Evolutionary conservation across 2,797 vertebrate species (phyloP).

Genomic region (Phalloptychus januarius): DNA sequence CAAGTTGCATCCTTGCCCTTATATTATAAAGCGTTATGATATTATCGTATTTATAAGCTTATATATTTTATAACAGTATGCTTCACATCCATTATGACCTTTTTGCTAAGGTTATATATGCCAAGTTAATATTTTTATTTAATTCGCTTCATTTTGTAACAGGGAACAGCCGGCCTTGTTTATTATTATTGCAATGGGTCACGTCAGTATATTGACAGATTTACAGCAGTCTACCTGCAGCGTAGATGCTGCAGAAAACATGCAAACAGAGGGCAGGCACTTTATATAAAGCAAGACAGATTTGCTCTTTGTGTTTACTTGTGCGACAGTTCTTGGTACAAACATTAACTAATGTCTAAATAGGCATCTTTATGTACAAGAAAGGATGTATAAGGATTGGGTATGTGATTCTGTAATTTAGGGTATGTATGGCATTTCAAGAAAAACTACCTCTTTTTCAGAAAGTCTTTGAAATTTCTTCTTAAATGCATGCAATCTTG

Average conservation of each 20-base stretch:
- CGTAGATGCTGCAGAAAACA: conserved; percentile 41
- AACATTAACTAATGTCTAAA: not conserved
- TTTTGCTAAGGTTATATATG: conserved; percentile 1
- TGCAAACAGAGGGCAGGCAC: not conserved
- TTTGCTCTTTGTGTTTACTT: not conserved
- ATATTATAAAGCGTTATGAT: too few relatives aligned
- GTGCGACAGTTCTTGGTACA: not conserved
- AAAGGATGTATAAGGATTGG: not conserved
- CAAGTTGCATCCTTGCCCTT: not conserved
- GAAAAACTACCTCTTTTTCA: not conserved
- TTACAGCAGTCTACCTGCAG: conserved; percentile 57
- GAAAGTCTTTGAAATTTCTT: not conserved
- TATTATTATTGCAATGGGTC: conserved; percentile 44
- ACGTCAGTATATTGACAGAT: conserved; percentile 52
- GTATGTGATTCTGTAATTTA: not conserved
- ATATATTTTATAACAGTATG: not conserved
- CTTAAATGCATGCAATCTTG: not conserved
- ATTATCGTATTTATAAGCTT: not conserved
- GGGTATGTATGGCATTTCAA: not conserved
- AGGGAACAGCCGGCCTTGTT: conserved; percentile 5
- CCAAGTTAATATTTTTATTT: not conserved
- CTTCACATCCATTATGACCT: conserved; percentile 26
- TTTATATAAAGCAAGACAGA: not conserved
- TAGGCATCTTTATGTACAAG: not conserved
- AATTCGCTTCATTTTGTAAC: not conserved